These are phyloP conservation scores for Cryptophagus acutangulus DNA, from an alignment of 2,888 invertebrate species.

Conservation along the genomic window DNA sequence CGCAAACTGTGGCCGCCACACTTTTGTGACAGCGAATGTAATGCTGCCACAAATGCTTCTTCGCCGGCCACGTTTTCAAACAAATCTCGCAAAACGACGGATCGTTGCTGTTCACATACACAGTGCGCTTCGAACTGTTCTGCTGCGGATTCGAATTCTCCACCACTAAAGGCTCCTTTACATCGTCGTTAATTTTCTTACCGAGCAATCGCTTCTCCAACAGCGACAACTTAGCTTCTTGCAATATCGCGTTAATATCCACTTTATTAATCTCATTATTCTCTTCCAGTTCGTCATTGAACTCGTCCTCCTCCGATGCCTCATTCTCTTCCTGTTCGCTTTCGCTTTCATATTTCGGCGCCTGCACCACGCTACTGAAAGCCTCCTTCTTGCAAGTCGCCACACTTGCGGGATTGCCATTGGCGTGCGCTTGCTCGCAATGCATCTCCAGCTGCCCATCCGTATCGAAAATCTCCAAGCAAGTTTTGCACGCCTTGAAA, in stretches of 20 bases:
- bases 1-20: constrained; percentile 56
- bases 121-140: constrained; percentile 48
- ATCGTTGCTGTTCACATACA: constrained; percentile 52
- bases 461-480: constrained; percentile 54
- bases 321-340: constrained; percentile 15
- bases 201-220: constrained; percentile 42
- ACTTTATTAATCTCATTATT: background rate
- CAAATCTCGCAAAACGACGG: constrained; percentile 54
- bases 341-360: constrained; percentile 14
- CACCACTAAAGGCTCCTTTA: constrained; percentile 8
- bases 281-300: constrained; percentile 17
- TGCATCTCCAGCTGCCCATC: constrained; percentile 51
- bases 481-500: constrained; percentile 56
- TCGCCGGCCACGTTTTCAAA: constrained; percentile 57
- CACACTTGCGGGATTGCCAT: constrained; percentile 11
- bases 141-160: constrained; percentile 28
- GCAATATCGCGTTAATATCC: background rate
- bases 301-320: constrained; percentile 19
- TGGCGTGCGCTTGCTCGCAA: constrained; percentile 45
- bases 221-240: constrained; percentile 35
- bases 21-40: constrained; percentile 53
- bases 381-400: constrained; percentile 6
- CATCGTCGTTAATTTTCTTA: constrained; percentile 19
- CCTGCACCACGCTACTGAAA: constrained; percentile 5
- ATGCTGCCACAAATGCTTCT: constrained; percentile 59